phyloP scores from a whole-genome alignment of 1,140 invertebrate genomes.

The Penaeus vannamei region DNA sequence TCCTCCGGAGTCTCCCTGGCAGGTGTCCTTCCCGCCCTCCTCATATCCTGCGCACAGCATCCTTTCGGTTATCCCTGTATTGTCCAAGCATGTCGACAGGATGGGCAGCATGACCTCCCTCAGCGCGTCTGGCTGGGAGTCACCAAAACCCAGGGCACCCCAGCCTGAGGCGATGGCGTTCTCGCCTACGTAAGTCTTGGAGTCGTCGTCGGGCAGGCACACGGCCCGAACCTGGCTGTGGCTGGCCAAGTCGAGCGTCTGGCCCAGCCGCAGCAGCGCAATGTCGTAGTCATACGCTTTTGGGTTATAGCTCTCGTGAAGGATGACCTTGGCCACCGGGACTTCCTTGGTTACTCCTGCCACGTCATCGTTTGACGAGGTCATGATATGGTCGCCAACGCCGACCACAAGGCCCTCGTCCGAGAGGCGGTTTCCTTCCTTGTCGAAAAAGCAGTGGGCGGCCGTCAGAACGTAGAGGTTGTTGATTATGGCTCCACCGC shows the following conservation, averaged over 20 bases:
- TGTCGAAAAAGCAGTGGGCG: slow-evolving; percentile 59
- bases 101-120: slow-evolving; percentile 72
- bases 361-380: neutral
- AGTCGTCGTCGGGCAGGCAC: slow-evolving; percentile 53
- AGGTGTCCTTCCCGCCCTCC: slow-evolving; percentile 71
- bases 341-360: slow-evolving; percentile 28
- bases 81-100: slow-evolving; percentile 6
- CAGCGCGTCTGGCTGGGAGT: slow-evolving; percentile 68
- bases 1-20: slow-evolving; percentile 70
- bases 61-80: slow-evolving; percentile 68
- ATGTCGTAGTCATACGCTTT: slow-evolving; percentile 68
- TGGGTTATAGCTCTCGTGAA: neutral
- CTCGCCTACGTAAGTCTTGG: slow-evolving; percentile 35
- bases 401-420: slow-evolving; percentile 17
- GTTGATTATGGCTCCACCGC: slow-evolving; percentile 64
- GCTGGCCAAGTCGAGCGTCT: slow-evolving; percentile 3
- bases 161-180: slow-evolving; percentile 67
- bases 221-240: slow-evolving; percentile 40
- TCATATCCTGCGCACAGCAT: slow-evolving; percentile 71
- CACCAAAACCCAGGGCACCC: slow-evolving; percentile 59
- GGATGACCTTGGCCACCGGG: neutral
- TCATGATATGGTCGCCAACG: slow-evolving; percentile 35
- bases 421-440: neutral
- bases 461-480: slow-evolving; percentile 62
- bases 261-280: slow-evolving; percentile 68